phyloP scores from a whole-genome alignment of 92 coral and sea anemone species.

The Epizoanthus scotinus region DNA sequence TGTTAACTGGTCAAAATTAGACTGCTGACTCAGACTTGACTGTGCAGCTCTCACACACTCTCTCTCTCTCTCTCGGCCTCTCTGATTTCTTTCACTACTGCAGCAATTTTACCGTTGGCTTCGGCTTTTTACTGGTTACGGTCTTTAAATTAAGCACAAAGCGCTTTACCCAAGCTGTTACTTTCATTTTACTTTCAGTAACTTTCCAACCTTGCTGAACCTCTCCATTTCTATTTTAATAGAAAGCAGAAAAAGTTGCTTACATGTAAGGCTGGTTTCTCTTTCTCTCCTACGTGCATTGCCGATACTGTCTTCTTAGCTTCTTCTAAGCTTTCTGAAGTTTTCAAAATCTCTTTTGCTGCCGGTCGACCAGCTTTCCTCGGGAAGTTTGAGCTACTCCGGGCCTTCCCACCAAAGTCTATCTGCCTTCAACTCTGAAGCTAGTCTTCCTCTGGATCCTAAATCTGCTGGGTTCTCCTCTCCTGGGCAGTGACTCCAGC shows the following conservation, averaged over 20 bases:
- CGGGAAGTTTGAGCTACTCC: not conserved
- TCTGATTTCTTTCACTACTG: too few relatives aligned
- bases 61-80: too few relatives aligned
- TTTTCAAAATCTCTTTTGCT: not conserved
- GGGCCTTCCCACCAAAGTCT: constrained; percentile 35
- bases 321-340: not conserved
- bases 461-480: too few relatives aligned
- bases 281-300: too few relatives aligned
- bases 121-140: not conserved
- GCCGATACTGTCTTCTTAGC: constrained; percentile 11
- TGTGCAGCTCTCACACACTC: constrained; percentile 44
- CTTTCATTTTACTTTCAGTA: too few relatives aligned
- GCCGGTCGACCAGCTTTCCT: constrained; percentile 14
- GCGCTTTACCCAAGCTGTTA: too few relatives aligned
- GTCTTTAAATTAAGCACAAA: not conserved
- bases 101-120: constrained; percentile 5
- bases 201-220: too few relatives aligned
- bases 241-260: too few relatives aligned
- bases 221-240: too few relatives aligned
- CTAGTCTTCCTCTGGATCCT: too few relatives aligned
- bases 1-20: constrained; percentile 31
- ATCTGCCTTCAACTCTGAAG: not conserved
- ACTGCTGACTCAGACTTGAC: not conserved
- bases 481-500: not conserved
- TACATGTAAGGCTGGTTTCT: too few relatives aligned